Conservation (phyloP, 2,797 vertebrate genomes). For the Myripristis jacobus region DNA sequence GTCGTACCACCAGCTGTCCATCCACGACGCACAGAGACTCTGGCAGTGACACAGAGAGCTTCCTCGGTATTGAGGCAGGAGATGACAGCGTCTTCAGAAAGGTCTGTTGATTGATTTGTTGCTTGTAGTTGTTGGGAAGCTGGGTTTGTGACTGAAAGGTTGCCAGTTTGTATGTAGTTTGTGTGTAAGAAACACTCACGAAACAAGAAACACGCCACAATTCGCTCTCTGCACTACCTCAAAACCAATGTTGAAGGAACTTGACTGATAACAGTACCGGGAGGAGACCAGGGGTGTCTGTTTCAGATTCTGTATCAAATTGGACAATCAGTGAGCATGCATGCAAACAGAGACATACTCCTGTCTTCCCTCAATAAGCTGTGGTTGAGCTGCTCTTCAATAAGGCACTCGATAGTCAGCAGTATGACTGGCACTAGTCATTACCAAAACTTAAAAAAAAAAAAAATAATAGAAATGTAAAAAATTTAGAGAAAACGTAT, state of each 20-base stretch:
- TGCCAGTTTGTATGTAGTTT: too few species aligned
- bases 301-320: too few species aligned
- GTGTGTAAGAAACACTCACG: background rate
- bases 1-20: slow-evolving; percentile 61
- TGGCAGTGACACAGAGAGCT: slow-evolving; percentile 87
- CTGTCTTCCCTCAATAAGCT: too few species aligned
- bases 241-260: background rate
- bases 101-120: slow-evolving; percentile 74
- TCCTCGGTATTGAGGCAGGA: slow-evolving; percentile 83
- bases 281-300: background rate
- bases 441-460: too few species aligned
- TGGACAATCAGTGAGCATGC: too few species aligned
- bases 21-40: slow-evolving; percentile 84
- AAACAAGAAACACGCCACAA: background rate
- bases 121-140: background rate
- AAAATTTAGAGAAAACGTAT: background rate
- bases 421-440: too few species aligned
- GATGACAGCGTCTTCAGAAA: slow-evolving; percentile 89
- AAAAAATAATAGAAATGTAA: too few species aligned
- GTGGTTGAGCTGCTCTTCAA: background rate
- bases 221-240: background rate
- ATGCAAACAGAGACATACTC: too few species aligned
- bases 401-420: background rate
- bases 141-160: background rate
- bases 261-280: background rate